Conservation (phyloP, 2,888 invertebrate species). For the Dendrolimus houi region DNA sequence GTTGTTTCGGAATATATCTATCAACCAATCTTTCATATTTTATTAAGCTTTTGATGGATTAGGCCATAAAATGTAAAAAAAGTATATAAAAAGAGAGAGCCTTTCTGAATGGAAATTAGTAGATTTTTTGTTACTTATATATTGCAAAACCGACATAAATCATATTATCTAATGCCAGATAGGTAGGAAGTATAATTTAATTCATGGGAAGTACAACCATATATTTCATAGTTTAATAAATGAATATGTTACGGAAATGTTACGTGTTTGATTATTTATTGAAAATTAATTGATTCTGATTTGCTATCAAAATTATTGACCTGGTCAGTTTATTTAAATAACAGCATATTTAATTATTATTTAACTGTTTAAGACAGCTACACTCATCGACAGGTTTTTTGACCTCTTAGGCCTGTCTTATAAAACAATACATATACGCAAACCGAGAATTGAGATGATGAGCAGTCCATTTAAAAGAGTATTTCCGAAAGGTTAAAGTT, state of each 20-base stretch:
- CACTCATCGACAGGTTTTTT: too few relatives aligned
- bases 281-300: too few relatives aligned
- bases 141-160: neutral
- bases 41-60: slow-evolving; percentile 6
- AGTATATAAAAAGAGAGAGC: neutral
- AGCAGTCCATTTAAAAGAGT: too few relatives aligned
- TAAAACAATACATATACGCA: too few relatives aligned
- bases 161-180: neutral
- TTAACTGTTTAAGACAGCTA: too few relatives aligned
- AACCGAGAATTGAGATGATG: too few relatives aligned
- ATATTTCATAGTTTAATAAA: neutral
- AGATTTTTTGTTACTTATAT: neutral
- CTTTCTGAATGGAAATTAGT: neutral
- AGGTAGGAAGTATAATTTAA: neutral
- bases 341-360: too few relatives aligned
- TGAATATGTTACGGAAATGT: neutral
- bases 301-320: too few relatives aligned
- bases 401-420: too few relatives aligned
- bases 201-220: neutral
- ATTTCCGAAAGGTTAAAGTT: too few relatives aligned
- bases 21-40: slow-evolving; percentile 17
- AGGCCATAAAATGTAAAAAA: slow-evolving; percentile 17
- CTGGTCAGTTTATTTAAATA: too few relatives aligned
- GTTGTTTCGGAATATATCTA: slow-evolving; percentile 20
- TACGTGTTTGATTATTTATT: neutral